phyloP scores from a whole-genome alignment of 2,888 invertebrate genomes.

The Koerneria pararmatus region DNA sequence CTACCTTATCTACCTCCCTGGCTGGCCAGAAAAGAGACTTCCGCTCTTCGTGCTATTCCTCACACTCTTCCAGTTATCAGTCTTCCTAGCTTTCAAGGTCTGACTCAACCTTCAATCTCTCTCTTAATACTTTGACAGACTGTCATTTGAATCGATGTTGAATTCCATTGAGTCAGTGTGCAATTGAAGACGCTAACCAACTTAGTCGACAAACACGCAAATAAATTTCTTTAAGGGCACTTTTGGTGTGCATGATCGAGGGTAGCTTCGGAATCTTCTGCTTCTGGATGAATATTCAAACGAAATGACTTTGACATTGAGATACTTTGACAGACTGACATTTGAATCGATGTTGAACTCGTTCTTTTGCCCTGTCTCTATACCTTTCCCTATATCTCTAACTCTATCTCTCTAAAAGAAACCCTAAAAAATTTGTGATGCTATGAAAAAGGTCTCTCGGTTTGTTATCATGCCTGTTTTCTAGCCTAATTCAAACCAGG shows the following conservation, averaged over 20 bases:
- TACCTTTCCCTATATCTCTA: not conserved
- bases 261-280: conserved; percentile 46
- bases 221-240: conserved; percentile 42
- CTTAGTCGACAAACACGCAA: not conserved
- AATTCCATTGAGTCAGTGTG: not conserved
- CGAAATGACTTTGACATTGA: not conserved
- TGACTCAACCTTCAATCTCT: not conserved
- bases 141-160: not conserved
- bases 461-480: no score
- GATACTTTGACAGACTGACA: not conserved
- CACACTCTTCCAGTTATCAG: conserved; percentile 49
- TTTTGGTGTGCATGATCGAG: conserved; percentile 54
- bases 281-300: conserved; percentile 41
- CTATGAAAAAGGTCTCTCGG: no score
- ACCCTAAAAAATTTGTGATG: not conserved
- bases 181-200: not conserved
- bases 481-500: no score
- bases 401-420: not conserved
- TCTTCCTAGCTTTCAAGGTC: conserved; percentile 57
- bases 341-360: not conserved
- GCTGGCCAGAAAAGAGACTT: conserved; percentile 37
- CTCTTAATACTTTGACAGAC: not conserved
- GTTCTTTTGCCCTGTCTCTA: not conserved
- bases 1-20: conserved; percentile 45
- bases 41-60: conserved; percentile 48